Percentiles rank a stretch among this genome's conserved stretches.
phyloP scores from a whole-genome alignment of 2,797 vertebrate species.

The Sitta carolinensis region DNA sequence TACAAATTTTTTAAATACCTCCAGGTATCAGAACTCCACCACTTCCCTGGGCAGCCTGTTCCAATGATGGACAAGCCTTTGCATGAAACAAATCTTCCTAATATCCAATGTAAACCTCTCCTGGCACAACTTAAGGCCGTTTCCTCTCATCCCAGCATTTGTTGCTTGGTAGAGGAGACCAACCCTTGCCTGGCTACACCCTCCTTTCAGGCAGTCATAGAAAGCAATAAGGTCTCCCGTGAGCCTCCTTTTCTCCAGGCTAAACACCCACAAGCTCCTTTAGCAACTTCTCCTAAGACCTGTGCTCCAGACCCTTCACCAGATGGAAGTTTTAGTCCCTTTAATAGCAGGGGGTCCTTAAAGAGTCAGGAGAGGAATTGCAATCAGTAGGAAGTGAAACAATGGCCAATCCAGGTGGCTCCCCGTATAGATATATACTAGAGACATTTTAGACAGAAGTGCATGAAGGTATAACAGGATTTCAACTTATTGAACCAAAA shows the following conservation, averaged over 20 bases:
- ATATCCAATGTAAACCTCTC: not conserved
- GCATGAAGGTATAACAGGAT: not conserved
- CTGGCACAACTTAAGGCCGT: not conserved
- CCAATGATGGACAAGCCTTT: not conserved
- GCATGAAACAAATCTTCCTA: not conserved
- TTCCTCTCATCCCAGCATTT: not conserved
- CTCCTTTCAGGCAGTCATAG: not conserved
- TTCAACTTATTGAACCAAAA: not conserved
- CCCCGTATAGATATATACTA: not conserved
- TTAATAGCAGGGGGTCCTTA: not conserved
- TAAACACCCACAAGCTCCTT: not conserved
- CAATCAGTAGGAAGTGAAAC: not conserved
- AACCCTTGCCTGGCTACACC: fast-evolving
- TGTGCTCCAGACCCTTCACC: not conserved
- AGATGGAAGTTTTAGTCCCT: not conserved
- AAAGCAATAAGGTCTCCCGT: fast-evolving
- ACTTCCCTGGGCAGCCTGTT: not conserved
- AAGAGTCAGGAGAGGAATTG: not conserved
- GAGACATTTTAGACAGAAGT: not conserved
- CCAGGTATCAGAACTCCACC: no score
- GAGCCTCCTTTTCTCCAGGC: not conserved
- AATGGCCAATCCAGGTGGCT: not conserved
- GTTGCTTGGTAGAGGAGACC: not conserved
- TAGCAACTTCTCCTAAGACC: not conserved
- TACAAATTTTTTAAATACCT: not conserved